Evolutionary conservation across 2,888 invertebrate genomes (phyloP).

Genomic region (Druceiella hillmani): DNA sequence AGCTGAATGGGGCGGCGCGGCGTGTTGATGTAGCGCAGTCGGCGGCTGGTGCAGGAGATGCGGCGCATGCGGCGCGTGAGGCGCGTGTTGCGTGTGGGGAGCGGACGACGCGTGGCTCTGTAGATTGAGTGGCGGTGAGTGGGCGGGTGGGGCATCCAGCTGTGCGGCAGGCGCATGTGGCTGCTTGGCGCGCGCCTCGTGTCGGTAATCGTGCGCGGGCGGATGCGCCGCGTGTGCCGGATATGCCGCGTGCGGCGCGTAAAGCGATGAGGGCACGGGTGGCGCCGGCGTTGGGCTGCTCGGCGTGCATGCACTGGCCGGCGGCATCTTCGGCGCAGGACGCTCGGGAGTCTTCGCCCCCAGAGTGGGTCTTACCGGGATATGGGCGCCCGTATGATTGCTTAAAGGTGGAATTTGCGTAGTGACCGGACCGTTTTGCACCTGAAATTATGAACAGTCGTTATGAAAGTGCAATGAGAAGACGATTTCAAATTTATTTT

Average conservation of each 20-base stretch:
- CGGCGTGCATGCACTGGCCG: constrained; percentile 44
- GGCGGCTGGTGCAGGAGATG: constrained; percentile 28
- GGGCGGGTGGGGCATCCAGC: constrained; percentile 28
- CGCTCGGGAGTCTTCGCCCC: constrained; percentile 44
- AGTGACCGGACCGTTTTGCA: constrained; percentile 31
- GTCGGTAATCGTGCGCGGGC: constrained; percentile 46
- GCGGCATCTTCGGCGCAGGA: constrained; percentile 41
- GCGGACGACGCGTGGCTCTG: constrained; percentile 32
- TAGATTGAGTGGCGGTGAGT: constrained; percentile 38
- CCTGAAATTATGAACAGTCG: constrained; percentile 27
- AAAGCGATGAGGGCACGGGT: constrained; percentile 35
- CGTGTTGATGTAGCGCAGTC: constrained; percentile 26
- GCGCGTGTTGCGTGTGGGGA: constrained; percentile 3
- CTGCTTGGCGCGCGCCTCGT: constrained; percentile 50
- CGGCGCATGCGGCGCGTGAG: constrained; percentile 25
- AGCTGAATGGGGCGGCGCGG: constrained; percentile 33
- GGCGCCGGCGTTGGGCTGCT: constrained; percentile 43
- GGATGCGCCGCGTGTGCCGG: constrained; percentile 41
- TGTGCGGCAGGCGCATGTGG: constrained; percentile 26
- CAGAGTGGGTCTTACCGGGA: constrained; percentile 30
- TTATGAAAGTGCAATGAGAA: no score
- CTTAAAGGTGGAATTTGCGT: constrained; percentile 30
- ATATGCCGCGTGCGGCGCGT: constrained; percentile 45
- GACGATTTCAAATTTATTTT: no score
- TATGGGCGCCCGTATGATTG: constrained; percentile 34